These are phyloP conservation scores for Oscarella lobularis DNA, from an alignment of 37 sponge, comb jelly and placozoan species.

Conservation along the genomic window DNA sequence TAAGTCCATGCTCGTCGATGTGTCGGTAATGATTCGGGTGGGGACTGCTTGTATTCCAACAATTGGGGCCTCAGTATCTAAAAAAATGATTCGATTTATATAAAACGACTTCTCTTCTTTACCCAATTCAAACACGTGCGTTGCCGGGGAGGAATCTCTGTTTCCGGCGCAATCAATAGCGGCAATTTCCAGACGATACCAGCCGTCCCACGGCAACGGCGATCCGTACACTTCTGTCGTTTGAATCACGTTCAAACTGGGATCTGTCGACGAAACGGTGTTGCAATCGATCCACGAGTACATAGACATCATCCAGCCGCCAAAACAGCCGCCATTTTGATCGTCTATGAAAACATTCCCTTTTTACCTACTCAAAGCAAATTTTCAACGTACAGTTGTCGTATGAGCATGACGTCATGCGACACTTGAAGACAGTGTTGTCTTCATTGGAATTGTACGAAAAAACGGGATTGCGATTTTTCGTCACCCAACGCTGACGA, in stretches of 20 bases:
- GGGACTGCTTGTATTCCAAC: neutral
- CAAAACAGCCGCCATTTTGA: neutral
- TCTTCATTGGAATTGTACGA: neutral
- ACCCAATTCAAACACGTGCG: neutral
- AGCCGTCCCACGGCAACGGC: neutral
- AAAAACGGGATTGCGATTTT: neutral
- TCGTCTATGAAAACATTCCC: neutral
- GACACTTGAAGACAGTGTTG: neutral
- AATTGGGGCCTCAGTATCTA: neutral
- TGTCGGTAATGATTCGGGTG: neutral
- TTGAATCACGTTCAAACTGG: neutral
- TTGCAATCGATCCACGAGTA: neutral
- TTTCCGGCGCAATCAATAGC: neutral
- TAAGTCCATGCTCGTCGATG: neutral
- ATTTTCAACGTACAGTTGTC: constrained; percentile 1
- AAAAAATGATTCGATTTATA: neutral
- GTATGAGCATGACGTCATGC: neutral
- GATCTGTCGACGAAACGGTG: neutral
- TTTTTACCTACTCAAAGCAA: too few relatives aligned
- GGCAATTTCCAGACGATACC: neutral
- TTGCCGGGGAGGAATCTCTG: neutral
- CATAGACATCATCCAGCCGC: neutral
- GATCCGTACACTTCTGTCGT: neutral
- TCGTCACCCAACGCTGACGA: neutral
- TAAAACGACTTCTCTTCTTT: neutral